phyloP scores from a whole-genome alignment of 2,888 invertebrate genomes.

The Rhagonycha lutea region DNA sequence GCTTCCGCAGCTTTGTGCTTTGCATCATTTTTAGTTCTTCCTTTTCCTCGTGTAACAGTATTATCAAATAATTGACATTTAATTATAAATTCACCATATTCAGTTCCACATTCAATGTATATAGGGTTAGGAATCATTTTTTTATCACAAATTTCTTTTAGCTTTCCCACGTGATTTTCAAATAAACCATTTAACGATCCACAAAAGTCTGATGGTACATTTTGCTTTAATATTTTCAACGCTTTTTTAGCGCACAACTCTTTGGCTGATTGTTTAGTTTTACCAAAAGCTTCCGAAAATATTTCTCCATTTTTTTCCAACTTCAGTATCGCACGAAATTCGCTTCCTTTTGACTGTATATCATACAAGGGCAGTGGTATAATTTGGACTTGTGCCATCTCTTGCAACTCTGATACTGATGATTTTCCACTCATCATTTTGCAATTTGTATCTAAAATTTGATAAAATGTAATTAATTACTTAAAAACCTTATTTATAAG shows the following conservation, averaged over 20 bases:
- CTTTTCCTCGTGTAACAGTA: neutral
- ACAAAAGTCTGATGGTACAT: no score
- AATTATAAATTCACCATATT: conserved; percentile 47
- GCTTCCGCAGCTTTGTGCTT: neutral
- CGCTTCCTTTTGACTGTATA: neutral
- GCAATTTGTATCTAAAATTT: no score
- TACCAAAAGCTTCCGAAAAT: conserved; percentile 47
- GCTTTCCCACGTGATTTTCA: conserved; percentile 26
- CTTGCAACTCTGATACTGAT: conserved; percentile 57
- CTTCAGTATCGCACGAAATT: conserved; percentile 48
- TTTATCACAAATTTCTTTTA: conserved; percentile 50
- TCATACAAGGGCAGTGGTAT: conserved; percentile 49
- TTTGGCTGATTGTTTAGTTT: conserved; percentile 55
- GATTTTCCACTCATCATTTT: conserved; percentile 45
- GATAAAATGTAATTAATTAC: no score
- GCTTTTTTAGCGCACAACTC: conserved; percentile 53
- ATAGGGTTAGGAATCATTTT: conserved; percentile 48
- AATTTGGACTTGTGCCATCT: conserved; percentile 51
- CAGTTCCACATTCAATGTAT: conserved; percentile 55
- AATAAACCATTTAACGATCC: no score
- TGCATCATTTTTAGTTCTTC: neutral
- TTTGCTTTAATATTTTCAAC: conserved; percentile 34
- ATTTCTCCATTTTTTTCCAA: conserved; percentile 41
- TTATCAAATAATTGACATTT: neutral
- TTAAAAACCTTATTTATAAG: no score